Evolutionary conservation across 2,113 vertebrate species (phyloP).

Genomic region (Oncorhynchus gorbuscha): DNA sequence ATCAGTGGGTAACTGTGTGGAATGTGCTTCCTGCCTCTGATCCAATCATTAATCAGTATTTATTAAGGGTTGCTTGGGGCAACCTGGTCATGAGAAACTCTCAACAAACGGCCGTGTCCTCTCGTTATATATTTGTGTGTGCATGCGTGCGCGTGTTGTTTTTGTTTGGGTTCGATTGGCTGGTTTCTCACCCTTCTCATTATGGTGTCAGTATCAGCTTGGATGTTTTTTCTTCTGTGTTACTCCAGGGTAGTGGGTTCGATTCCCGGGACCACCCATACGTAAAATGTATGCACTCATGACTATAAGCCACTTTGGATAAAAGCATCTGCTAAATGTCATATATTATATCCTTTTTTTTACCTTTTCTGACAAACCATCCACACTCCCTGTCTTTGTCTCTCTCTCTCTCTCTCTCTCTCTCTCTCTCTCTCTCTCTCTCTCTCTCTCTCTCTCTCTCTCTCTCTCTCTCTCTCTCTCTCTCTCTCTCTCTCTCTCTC

Average conservation of each 20-base stretch:
- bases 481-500: background rate
- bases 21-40: conserved; percentile 60
- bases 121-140: background rate
- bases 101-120: conserved; percentile 32
- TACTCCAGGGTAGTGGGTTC: too few species aligned
- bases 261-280: too few species aligned
- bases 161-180: conserved; percentile 13
- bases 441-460: background rate
- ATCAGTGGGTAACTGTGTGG: conserved; percentile 38
- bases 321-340: background rate
- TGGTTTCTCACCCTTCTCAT: conserved; percentile 52
- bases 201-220: background rate
- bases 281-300: too few species aligned
- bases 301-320: background rate
- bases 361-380: background rate
- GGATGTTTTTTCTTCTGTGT: background rate
- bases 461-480: background rate
- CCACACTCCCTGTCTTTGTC: conserved; percentile 23
- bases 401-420: background rate
- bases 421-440: background rate
- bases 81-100: conserved; percentile 48
- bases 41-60: conserved; percentile 73
- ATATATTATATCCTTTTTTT: background rate
- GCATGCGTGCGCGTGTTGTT: conserved; percentile 17
- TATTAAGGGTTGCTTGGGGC: conserved; percentile 58